Evolutionary conservation across 2,113 vertebrate genomes (phyloP), one percentile per base, ranked within the genome.

Genomic region (Eretmochelys imbricata): DNA sequence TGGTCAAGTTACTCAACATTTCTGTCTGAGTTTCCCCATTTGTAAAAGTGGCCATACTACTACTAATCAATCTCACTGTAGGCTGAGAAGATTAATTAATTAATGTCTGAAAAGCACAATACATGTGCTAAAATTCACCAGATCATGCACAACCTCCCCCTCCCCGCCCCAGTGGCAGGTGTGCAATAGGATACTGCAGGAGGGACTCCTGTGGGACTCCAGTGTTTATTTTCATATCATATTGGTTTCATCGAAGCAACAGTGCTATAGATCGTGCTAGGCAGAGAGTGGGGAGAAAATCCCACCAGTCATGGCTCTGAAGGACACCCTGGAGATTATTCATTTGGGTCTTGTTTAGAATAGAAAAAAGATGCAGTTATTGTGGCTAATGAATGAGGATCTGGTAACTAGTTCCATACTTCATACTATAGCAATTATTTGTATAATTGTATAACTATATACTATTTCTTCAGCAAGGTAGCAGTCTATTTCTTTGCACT

Each of bases 221-320:
- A 65, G 31, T 16, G 90, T 80, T 88, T 94, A 83, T 84, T 90
- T 90, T 82, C 84, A 88, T 80, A 84, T 75, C 93, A 86, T 55
- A 76, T 95, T 88, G 91, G n/a, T 3, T 92, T 80, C 62, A 24
- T 46, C 75, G 87, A 87, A 76, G 50, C 75, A 87, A 92, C 29
- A 82, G 51, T 46, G 17, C 82, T 16, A 5, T 50, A 93, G 83
- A 17, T 82, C 35, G 24, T 42, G 29, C 72, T 22, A 69, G 0
- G 4, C 3, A 50, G 35, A 82, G 42, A 54, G 49, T 31, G 59
- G 62, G 62, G 62, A 59, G 51, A 85, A 93, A 84, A 57, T 76
- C 82, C 11, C 42, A 2, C 46, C 53, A 89, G 22, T 19, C 27
- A n/a, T 53, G 13, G 82, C 51, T 90, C 48, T 24, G 84, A 95